Evolutionary conservation across 2,888 invertebrate species (phyloP).

Genomic region (Brachyptera risi): DNA sequence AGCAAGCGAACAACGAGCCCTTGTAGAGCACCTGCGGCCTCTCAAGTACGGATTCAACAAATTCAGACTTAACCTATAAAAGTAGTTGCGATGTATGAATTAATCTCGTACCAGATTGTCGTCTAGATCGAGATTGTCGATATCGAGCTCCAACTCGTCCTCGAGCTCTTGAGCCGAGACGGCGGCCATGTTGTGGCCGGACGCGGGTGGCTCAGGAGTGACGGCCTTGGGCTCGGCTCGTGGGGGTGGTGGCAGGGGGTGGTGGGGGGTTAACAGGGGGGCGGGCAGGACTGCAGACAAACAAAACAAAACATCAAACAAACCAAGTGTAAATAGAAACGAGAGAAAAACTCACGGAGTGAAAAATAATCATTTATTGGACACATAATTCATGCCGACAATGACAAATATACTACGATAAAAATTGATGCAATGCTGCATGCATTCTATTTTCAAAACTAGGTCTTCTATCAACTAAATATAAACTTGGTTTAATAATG

Average conservation of each 20-base stretch:
- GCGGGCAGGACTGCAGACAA: conserved; percentile 5
- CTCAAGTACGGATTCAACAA: too few relatives aligned
- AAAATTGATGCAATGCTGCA: too few relatives aligned
- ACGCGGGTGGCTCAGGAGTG: conserved; percentile 15
- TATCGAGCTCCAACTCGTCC: conserved; percentile 77
- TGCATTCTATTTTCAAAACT: too few relatives aligned
- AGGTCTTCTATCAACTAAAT: too few relatives aligned
- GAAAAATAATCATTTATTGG: too few relatives aligned
- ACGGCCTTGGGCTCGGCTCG: not conserved
- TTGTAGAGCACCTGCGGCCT: too few relatives aligned
- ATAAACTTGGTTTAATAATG: too few relatives aligned
- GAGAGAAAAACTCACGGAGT: too few relatives aligned
- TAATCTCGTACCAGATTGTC: conserved; percentile 58
- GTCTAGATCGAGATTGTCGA: conserved; percentile 77
- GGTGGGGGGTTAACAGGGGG: not conserved
- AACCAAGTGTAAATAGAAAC: not conserved
- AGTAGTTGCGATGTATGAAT: not conserved
- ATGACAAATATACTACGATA: too few relatives aligned
- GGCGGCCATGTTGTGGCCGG: conserved; percentile 17
- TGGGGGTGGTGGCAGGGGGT: not conserved
- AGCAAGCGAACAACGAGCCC: too few relatives aligned
- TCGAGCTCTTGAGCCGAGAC: conserved; percentile 44
- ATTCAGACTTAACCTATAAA: too few relatives aligned
- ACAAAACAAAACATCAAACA: conserved; percentile 3
- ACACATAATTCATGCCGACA: too few relatives aligned